Conservation (phyloP, 2,797 vertebrate genomes). For the Darevskia mixta region DNA sequence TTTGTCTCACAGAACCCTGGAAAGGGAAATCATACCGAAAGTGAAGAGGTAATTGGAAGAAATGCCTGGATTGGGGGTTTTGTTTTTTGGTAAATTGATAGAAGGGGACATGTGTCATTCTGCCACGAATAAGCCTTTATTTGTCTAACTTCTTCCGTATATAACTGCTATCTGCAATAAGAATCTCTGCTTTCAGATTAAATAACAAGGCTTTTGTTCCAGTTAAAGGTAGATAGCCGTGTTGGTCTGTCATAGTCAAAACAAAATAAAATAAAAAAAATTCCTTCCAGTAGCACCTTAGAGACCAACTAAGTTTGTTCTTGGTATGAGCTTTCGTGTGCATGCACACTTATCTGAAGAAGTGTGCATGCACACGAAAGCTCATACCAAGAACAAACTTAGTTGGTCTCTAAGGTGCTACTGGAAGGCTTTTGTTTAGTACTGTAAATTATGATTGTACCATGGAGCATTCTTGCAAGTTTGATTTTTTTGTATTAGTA, state of each 20-base stretch:
- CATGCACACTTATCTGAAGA: too few species aligned
- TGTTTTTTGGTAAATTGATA: constrained; percentile 44
- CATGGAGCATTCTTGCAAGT: background rate
- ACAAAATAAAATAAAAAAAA: too few species aligned
- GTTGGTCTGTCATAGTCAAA: too few species aligned
- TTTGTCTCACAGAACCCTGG: constrained; percentile 45
- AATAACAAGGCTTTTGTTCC: constrained; percentile 4
- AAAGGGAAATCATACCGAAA: constrained; percentile 39
- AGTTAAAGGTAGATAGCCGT: too few species aligned
- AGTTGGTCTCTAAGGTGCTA: too few species aligned
- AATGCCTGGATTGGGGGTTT: background rate
- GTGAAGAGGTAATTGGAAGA: constrained; percentile 42
- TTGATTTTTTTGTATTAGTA: too few species aligned
- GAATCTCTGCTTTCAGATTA: constrained; percentile 6
- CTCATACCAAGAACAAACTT: too few species aligned
- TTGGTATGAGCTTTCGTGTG: too few species aligned
- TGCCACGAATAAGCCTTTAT: background rate
- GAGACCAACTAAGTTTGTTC: too few species aligned
- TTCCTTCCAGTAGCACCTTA: too few species aligned
- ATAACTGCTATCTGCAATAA: background rate
- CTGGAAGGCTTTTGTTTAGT: background rate
- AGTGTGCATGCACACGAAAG: too few species aligned
- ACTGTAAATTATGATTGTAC: background rate
- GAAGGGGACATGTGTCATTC: constrained; percentile 26
- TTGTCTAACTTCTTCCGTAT: background rate